phyloP scores from a whole-genome alignment of 2,888 invertebrate genomes.

The Ochropleura leucogaster region DNA sequence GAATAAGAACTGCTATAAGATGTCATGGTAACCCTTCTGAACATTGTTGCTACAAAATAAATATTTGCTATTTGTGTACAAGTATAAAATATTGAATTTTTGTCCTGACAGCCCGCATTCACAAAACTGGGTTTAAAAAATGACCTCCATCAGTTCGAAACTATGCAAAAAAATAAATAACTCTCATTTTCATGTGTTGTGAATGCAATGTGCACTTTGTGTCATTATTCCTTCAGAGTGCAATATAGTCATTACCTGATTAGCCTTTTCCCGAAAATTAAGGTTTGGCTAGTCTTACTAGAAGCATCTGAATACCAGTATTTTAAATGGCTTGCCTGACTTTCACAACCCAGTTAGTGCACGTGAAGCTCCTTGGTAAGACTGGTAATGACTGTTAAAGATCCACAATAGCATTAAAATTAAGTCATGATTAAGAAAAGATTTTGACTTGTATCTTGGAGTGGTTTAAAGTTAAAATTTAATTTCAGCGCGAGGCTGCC shows the following conservation, averaged over 20 bases:
- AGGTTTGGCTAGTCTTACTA: no score
- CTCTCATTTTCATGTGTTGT: slow-evolving; percentile 9
- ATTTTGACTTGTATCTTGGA: not conserved
- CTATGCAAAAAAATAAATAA: not conserved
- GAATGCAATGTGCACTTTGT: not conserved
- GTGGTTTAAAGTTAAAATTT: not conserved
- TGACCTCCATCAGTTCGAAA: not conserved
- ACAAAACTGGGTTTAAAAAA: slow-evolving; percentile 1
- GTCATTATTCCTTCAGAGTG: not conserved
- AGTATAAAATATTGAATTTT: not conserved
- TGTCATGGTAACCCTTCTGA: no score
- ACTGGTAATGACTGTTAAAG: no score
- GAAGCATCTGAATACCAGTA: no score
- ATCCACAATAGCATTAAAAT: no score
- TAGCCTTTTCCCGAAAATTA: no score
- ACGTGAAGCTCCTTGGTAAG: no score
- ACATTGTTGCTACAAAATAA: not conserved
- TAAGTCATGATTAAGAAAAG: not conserved
- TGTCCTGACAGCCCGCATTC: slow-evolving; percentile 27
- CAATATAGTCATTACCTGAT: no score
- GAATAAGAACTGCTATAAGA: no score
- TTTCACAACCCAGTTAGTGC: no score
- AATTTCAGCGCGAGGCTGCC: slow-evolving; percentile 91
- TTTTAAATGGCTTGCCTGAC: no score
- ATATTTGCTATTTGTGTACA: not conserved